phyloP scores from a whole-genome alignment of 2,797 vertebrate species.

The Heteromormyrus szaboi region DNA sequence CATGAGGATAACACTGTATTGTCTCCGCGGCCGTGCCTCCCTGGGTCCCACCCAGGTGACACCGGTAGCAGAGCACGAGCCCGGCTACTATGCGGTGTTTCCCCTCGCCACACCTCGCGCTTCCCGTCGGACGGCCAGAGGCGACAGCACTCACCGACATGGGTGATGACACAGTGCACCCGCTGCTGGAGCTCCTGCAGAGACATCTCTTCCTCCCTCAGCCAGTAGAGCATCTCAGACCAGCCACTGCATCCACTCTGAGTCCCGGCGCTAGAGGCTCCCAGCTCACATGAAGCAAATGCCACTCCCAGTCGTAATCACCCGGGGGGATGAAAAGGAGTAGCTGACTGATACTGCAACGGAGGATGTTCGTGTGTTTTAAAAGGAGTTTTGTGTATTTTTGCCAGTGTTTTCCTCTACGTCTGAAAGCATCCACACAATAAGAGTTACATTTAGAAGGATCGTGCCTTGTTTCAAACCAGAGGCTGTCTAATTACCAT shows the following conservation, averaged over 20 bases:
- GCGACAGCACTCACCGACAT: conserved; percentile 77
- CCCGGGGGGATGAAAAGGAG: neutral
- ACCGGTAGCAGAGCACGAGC: neutral
- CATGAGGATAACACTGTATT: neutral
- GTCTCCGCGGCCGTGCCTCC: neutral
- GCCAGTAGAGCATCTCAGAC: conserved; percentile 82
- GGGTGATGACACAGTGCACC: conserved; percentile 83
- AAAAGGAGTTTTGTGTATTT: neutral
- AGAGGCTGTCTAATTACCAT: conserved; percentile 40
- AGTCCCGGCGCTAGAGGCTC: conserved; percentile 6
- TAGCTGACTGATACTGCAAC: neutral
- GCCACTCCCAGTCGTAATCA: conserved; percentile 50
- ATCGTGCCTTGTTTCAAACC: conserved; percentile 25
- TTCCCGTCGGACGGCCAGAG: neutral
- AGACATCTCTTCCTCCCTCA: conserved; percentile 89
- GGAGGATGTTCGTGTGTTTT: neutral
- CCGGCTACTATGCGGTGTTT: neutral
- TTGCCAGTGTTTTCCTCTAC: neutral
- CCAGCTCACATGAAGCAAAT: conserved; percentile 45
- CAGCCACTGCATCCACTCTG: conserved; percentile 39
- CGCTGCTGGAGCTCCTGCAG: conserved; percentile 81
- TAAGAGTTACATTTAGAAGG: neutral
- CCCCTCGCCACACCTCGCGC: neutral
- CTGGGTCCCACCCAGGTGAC: conserved; percentile 5
- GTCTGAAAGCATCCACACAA: conserved; percentile 8